Evolutionary conservation across 2,888 invertebrate species (phyloP), one percentile per base, ranked within the genome.

Genomic region (Anthoptus insignis): DNA sequence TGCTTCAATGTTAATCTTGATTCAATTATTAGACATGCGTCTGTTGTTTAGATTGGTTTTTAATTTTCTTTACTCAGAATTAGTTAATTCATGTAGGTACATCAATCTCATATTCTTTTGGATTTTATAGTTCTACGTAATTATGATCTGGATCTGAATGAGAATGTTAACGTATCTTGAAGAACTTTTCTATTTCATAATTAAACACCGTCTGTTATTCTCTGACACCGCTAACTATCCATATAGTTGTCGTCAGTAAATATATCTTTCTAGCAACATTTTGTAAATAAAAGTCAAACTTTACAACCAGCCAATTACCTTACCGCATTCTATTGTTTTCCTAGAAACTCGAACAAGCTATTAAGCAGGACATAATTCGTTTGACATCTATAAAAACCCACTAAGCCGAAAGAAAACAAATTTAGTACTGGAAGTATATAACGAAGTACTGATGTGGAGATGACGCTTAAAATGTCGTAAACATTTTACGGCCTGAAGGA

Each of bases 391-490:
- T 75, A 74, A 77, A 74, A 77, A 69, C 59, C 66, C 67, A 71
- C 69, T 67, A 70, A 75, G 64, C 67, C 70, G 59, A 75, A 73
- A 59, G 69, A 66, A 74, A 76, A 72, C 74, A 73, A 66, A 73
- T 66, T 54, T 66, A 60, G 61, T 53, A 54, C 64, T 53, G 53
- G 58, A 70, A 75, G 70, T 71, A 74, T 71, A 71, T 70, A 76
- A 75, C 74, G 70, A 76, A 74, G 71, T 66, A 77, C 77, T 78
- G 79, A 81, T 86, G 83, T 85, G 83, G 79, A 79, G 80, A 80
- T 81, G 84, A 83, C 87, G 83, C 91, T 92, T 90, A 89, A 91
- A 88, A 78, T 79, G 83, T 81, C 88, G 86, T 92, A 86, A 91
- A 91, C 76, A 47, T 81, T 89, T 90, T 86, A 91, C 82, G 79